Base-by-base conservation (phyloP, 2,113 vertebrate genomes). In the Nannospalax galili region DNA sequence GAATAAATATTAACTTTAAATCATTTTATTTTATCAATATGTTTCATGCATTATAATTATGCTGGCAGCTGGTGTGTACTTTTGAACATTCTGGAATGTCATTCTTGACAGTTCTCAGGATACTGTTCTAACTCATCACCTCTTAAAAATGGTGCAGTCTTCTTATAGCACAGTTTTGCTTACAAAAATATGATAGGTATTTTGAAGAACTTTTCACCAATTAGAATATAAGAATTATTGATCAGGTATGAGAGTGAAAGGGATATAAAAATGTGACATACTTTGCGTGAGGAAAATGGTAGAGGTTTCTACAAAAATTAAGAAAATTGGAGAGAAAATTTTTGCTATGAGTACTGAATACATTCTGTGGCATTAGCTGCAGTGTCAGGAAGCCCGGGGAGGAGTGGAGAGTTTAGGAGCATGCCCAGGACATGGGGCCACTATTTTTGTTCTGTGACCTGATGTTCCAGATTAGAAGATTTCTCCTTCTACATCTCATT, bases 11-110 rank as follows among this genome's bases (percentile, higher is more conserved):
- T 94, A 45, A 88, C 56, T 80, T 80, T 45, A 93, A 82, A 69
- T 74, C 70, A 84, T 88, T 75, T 94, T 70, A 78, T 80, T 94
- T 95, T 75, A 91, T 88, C 48, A 58, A 64, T 84, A 79, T 84
- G 52, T 84, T 79, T 32, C 35, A 80, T 67, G 42, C 52, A 73
- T 93, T n/a, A 60, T 72, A 37, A 65, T 81, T 88, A 85, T 91
- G 45, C 3, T 91, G 56, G 52, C 22, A 91, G 87, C 72, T 72
- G 52, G 32, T 91, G 69, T 91, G 90, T 81, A 79, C 52, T 94
- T 88, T 85, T 48, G 62, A 94, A 88, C 7, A 7, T 37, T 82
- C 30, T 92, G 20, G 8, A 58, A 73, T 92, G 70, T 64, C 82
- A 40, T 92, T 70, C 48, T 84, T 88, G 26, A 75, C 9, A n/a